Conservation (phyloP, 2,888 invertebrate genomes). For the Cosmopolites sordidus region DNA sequence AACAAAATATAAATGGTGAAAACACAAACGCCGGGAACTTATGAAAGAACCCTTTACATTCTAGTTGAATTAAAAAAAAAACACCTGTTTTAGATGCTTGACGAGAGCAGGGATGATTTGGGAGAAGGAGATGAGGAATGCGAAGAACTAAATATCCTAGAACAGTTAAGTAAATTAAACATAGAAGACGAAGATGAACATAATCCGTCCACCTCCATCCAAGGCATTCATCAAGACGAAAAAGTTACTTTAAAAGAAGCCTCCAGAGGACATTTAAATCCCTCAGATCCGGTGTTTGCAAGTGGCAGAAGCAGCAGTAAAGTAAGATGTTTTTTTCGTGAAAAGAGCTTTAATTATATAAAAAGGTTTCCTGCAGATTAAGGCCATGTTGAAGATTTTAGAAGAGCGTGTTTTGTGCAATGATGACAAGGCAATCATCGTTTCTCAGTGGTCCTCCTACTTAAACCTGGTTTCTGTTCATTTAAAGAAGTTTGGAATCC, state of each 20-base stretch:
- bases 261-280: constrained; percentile 59
- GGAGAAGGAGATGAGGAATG: constrained; percentile 45
- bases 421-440: constrained; percentile 74
- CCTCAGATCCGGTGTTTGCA: constrained; percentile 69
- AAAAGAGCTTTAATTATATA: neutral
- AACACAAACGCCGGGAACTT: too few species aligned
- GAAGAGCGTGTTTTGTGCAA: constrained; percentile 51
- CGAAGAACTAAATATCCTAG: constrained; percentile 57
- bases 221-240: constrained; percentile 26
- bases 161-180: constrained; percentile 61
- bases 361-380: constrained; percentile 28
- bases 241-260: constrained; percentile 53
- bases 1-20: too few species aligned
- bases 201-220: constrained; percentile 8
- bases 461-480: constrained; percentile 67
- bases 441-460: constrained; percentile 91
- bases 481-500: constrained; percentile 53
- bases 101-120: constrained; percentile 45
- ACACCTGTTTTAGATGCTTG: constrained; percentile 53
- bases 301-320: constrained; percentile 60
- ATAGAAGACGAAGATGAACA: constrained; percentile 43
- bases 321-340: constrained; percentile 36
- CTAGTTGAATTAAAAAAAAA: neutral
- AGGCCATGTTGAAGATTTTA: constrained; percentile 31
- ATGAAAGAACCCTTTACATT: too few species aligned